These are phyloP conservation scores for Xestia c-nigrum DNA, from an alignment of 2,888 invertebrate genomes.

Conservation along the genomic window DNA sequence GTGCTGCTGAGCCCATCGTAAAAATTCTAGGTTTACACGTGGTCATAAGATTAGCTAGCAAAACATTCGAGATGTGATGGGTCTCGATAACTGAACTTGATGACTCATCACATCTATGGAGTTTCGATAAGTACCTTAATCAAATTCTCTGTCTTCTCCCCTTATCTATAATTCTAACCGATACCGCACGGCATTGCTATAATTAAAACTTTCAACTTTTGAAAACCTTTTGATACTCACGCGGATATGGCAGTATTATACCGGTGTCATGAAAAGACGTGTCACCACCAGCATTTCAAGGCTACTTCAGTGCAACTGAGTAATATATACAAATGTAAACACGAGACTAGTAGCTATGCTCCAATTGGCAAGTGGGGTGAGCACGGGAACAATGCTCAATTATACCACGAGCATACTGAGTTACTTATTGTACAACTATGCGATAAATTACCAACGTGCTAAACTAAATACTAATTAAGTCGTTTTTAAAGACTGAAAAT, in stretches of 20 bases:
- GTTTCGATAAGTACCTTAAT: neutral
- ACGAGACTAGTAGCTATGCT: constrained; percentile 67
- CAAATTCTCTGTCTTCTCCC: neutral
- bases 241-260: neutral
- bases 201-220: neutral
- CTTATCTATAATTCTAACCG: neutral
- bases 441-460: constrained; percentile 48
- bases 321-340: constrained; percentile 66
- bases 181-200: neutral
- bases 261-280: neutral
- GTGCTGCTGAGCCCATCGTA: no score
- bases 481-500: constrained; percentile 36
- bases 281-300: constrained; percentile 31
- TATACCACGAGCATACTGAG: constrained; percentile 47
- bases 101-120: no score
- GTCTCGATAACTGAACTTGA: neutral
- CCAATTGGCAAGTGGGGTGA: constrained; percentile 75
- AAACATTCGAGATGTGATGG: neutral
- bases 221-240: neutral
- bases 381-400: constrained; percentile 69
- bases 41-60: no score
- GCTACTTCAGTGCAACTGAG: constrained; percentile 22
- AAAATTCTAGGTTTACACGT: no score
- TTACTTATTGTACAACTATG: constrained; percentile 55
- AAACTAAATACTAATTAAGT: constrained; percentile 49